A percentile compares a stretch with the other conserved stretches of the same genome.
Evolutionary conservation across 2,888 invertebrate species (phyloP).

Genomic region (Deilephila porcellus): DNA sequence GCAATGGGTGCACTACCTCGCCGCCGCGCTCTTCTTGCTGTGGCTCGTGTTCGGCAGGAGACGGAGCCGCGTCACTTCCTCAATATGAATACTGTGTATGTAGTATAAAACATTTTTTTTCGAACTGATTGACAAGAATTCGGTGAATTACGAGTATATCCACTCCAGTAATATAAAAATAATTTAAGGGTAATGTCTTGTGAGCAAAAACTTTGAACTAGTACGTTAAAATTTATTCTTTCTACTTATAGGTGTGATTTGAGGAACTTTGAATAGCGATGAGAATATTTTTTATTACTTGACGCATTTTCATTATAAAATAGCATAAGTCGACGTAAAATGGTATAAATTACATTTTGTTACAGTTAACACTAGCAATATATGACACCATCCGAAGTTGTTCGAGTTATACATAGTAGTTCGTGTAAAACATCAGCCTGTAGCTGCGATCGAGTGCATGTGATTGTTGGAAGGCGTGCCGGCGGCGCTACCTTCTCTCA

Average conservation of each 20-base stretch:
- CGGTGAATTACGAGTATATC: no score
- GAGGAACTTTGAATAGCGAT: no score
- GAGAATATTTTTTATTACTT: no score
- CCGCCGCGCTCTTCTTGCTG: constrained; percentile 72
- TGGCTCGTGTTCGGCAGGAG: constrained; percentile 74
- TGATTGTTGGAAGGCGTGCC: no score
- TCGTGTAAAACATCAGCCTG: constrained; percentile 51
- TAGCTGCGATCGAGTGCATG: constrained; percentile 35
- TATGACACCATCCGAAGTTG: constrained; percentile 39
- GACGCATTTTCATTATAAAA: no score
- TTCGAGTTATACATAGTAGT: constrained; percentile 40
- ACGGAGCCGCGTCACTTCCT: constrained; percentile 62
- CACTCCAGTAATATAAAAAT: no score
- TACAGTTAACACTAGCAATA: neutral
- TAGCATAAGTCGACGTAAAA: no score
- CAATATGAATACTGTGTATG: constrained; percentile 67
- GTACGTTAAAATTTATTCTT: no score
- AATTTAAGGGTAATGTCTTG: no score
- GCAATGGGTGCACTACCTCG: constrained; percentile 78
- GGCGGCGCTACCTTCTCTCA: neutral
- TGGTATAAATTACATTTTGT: neutral
- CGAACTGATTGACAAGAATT: neutral
- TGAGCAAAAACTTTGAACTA: no score
- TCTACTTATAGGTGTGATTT: no score
- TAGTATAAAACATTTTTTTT: constrained; percentile 39